Evolutionary conservation across 2,113 vertebrate genomes (phyloP).

Genomic region (Petrocephalus zakoni): DNA sequence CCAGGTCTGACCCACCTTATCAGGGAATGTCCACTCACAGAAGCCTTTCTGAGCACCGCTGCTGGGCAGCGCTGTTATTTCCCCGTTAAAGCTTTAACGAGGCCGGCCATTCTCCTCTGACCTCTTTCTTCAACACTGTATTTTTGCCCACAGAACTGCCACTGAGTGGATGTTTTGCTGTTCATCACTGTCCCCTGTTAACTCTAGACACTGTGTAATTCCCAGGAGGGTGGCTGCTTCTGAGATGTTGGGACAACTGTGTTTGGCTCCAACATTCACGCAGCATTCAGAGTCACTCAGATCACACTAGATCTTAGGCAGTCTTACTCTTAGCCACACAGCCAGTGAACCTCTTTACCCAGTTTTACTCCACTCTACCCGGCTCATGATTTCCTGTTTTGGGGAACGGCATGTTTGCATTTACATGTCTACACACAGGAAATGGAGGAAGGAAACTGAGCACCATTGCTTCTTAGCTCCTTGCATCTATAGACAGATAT

Average conservation of each 20-base stretch:
- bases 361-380: not conserved
- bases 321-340: not conserved
- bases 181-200: not conserved
- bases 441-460: not conserved
- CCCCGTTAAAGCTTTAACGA: not conserved
- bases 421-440: not conserved
- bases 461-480: not conserved
- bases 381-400: not conserved
- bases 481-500: not conserved
- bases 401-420: not conserved
- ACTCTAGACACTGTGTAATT: not conserved
- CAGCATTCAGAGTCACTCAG: not conserved
- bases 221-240: not conserved
- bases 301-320: not conserved
- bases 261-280: not conserved
- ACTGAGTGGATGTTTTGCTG: not conserved
- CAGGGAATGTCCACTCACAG: not conserved
- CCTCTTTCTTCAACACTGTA: not conserved
- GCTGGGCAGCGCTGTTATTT: not conserved
- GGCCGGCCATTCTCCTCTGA: not conserved
- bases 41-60: not conserved
- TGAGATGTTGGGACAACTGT: not conserved
- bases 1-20: not conserved
- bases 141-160: not conserved
- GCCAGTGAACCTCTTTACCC: not conserved